Evolutionary conservation across 2,888 invertebrate species (phyloP), one percentile per base, ranked within the genome.

Genomic region (Sarcophaga variegata): DNA sequence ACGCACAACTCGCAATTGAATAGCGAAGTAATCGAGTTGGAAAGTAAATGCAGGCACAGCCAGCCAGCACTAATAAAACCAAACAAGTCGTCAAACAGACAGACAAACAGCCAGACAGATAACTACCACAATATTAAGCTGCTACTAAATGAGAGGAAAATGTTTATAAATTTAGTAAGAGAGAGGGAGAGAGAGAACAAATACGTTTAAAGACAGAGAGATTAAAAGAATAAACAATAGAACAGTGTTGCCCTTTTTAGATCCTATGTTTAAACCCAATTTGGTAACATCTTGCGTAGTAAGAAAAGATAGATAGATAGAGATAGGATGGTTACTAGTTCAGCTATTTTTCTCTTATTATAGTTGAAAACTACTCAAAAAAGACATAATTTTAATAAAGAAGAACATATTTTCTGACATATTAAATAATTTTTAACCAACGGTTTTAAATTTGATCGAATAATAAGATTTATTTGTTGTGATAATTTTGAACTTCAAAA

Each of bases 1-100:
- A 89, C 89, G 90, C 89, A 88, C 89, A 89, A 89, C 87, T 85
- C 81, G 89, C 88, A 88, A 88, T 90, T 88, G 90, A 90, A 90
- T 90, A 88, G 78, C 60, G 77, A 66, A 67, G 83, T 63, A 83
- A 81, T 80, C 80, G 77, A 86, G 77, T 85, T 82, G 86, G 78
- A 84, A 72, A 79, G 85, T 82, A 79, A 86, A 75, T 79, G 80
- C 75, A 85, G 79, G 78, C 78, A 81, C 72, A 85, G 79, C 81
- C 78, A 81, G 74, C 47, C 67, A 49, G 64, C 54, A 37, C 4
- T 54, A 54, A 54, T 14, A 54, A 54, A 54, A 54, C 54, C 12
- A 54, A 54, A 12, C 2, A 54, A 54, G 54, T 54, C 14, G 17
- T 4, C 17, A 27, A 60, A 20, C 71, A 72, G 64, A 12, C 82